A percentile compares a stretch with the other conserved stretches of the same genome.
Evolutionary conservation across 2,113 vertebrate species (phyloP).

Genomic region (Chlorodrepanis virens): DNA sequence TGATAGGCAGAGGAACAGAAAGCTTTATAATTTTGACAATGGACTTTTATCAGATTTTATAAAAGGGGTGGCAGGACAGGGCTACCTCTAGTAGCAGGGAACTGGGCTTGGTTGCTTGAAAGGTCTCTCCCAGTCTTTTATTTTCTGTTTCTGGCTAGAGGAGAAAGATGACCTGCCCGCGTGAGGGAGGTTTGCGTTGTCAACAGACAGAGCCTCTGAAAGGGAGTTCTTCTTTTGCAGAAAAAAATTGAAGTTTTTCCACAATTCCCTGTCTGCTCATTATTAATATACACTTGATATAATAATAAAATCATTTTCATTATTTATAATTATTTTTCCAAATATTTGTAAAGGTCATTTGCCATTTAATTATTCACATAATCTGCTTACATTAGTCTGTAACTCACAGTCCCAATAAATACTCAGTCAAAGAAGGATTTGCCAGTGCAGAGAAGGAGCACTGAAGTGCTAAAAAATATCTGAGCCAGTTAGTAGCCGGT

Average conservation of each 20-base stretch:
- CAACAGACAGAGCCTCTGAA: background rate
- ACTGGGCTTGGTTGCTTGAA: background rate
- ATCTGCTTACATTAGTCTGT: background rate
- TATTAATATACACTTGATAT: background rate
- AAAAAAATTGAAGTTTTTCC: background rate
- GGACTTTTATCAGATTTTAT: background rate
- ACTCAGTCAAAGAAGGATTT: background rate
- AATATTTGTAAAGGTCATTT: background rate
- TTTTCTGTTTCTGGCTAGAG: background rate
- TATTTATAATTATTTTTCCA: background rate
- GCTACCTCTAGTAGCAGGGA: background rate
- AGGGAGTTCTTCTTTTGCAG: background rate
- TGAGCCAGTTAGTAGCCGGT: background rate
- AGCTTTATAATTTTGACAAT: background rate
- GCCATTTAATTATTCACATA: background rate
- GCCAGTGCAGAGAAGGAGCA: background rate
- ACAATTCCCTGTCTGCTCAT: background rate
- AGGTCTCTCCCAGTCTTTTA: background rate
- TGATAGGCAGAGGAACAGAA: background rate
- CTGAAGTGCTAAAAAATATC: background rate
- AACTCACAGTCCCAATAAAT: background rate
- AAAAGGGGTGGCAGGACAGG: background rate
- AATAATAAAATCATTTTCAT: background rate
- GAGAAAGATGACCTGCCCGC: background rate
- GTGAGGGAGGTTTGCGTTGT: background rate